Base-by-base conservation (phyloP, 2,797 vertebrate genomes). In the Falco biarmicus region DNA sequence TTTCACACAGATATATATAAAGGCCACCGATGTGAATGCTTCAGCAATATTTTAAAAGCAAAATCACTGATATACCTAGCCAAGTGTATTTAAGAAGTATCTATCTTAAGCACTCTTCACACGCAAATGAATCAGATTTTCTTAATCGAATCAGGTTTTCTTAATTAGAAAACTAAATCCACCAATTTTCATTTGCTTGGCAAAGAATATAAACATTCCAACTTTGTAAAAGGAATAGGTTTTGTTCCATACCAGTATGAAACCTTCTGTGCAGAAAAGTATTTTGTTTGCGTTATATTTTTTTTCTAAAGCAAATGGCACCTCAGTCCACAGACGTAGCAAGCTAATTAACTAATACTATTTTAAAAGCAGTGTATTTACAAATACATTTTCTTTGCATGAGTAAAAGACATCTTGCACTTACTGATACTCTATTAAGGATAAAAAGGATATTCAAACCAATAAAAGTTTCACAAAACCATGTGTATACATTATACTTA, bases 401-500 rank as follows among this genome's bases (percentile, higher is more conserved):
- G 13, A 95, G 14, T 61, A 73, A 78, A 94, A 81, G 39, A 74
- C 15, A 54, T 73, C 56, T 77, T 92, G 64, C 29, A 47, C 8
- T 78, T 83, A 51, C 1, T 73, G 59, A 15, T 64, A 73, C 43
- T 32, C 29, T 32, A 39, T 71, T 79, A 80, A 60, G 39, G 57
- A 76, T 39, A 74, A 81, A 92, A 88, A 82, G 18, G 22, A 68
- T 85, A 85, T 81, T 39, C 43, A 78, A 87, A 83, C 9, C 56
- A 74, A 78, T 80, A 85, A 95, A 89, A 50, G 5, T 51, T 90
- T 87, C 75, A 80, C 43, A 89, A 89, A 95, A 71, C 71, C 71
- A 90, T 39, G 54, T 89, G 75, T 37, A 93, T 32, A 60, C 10
- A 41, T 77, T 85, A 47, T 24, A 54, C 50, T 76, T 93, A 87